A percentile compares a stretch with the other conserved stretches of the same genome.
phyloP scores from a whole-genome alignment of 2,888 invertebrate genomes.

The Harpalus rufipes region DNA sequence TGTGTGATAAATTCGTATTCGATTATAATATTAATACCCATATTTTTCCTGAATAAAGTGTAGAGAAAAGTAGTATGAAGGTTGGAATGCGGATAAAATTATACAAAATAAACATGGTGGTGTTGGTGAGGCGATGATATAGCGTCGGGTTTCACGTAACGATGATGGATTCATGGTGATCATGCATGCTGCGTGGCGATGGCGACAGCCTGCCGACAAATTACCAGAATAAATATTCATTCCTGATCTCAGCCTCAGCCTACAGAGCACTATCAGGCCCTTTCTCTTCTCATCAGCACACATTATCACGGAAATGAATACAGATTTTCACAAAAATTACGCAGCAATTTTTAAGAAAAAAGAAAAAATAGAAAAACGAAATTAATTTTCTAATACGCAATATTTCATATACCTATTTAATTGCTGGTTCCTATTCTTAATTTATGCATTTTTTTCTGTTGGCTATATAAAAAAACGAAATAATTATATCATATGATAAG shows the following conservation, averaged over 20 bases:
- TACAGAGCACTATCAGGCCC: too few species aligned
- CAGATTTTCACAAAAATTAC: neutral
- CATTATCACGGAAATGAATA: constrained; percentile 27
- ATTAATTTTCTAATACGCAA: neutral
- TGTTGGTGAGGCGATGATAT: constrained; percentile 14
- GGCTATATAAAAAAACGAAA: too few species aligned
- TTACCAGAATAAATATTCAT: constrained; percentile 68
- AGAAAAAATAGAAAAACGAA: neutral
- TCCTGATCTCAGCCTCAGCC: constrained; percentile 46
- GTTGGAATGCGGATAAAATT: neutral
- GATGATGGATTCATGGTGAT: constrained; percentile 56
- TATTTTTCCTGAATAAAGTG: neutral
- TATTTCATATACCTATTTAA: too few species aligned
- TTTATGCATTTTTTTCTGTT: too few species aligned
- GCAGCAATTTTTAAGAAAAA: neutral
- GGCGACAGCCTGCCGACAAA: constrained; percentile 65
- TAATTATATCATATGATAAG: too few species aligned
- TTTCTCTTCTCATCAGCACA: neutral
- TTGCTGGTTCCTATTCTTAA: too few species aligned
- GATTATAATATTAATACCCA: neutral
- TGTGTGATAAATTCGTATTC: too few species aligned
- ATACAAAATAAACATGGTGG: constrained; percentile 8
- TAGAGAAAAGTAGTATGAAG: neutral
- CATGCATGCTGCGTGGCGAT: constrained; percentile 53
- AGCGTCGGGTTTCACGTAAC: constrained; percentile 50